Evolutionary conservation across 2,888 invertebrate genomes (phyloP).

Genomic region (Orthosia cruda): DNA sequence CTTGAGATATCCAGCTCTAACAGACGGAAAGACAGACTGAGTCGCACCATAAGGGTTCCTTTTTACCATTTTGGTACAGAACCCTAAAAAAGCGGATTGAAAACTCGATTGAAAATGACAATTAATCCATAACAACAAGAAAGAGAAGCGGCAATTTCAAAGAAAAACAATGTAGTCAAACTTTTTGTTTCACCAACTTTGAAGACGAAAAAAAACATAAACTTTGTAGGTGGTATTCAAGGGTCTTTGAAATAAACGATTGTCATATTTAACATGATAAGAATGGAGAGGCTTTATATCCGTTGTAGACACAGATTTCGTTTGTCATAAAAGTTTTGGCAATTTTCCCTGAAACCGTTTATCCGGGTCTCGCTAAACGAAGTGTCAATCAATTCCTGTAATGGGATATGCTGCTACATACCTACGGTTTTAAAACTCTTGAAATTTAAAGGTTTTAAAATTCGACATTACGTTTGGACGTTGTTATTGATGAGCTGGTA

Average conservation of each 20-base stretch:
- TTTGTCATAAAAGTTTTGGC: slow-evolving; percentile 57
- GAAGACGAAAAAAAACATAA: slow-evolving; percentile 50
- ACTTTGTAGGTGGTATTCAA: slow-evolving; percentile 43
- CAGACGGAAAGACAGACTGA: too few species aligned
- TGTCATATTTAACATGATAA: slow-evolving; percentile 55
- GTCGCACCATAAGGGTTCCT: too few species aligned
- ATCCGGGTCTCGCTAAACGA: slow-evolving; percentile 52
- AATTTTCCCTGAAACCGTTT: slow-evolving; percentile 41
- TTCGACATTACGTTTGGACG: slow-evolving; percentile 13
- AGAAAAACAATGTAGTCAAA: slow-evolving; percentile 42
- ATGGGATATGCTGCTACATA: slow-evolving; percentile 35
- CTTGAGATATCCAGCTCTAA: too few species aligned
- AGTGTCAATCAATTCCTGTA: slow-evolving; percentile 61
- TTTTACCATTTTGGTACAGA: too few species aligned
- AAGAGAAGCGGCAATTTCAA: slow-evolving; percentile 45
- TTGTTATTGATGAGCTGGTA: slow-evolving; percentile 30
- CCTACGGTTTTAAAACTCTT: slow-evolving; percentile 17
- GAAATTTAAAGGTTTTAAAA: not conserved
- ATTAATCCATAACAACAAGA: slow-evolving; percentile 47
- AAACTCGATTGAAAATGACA: slow-evolving; percentile 49
- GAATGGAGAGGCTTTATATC: slow-evolving; percentile 49
- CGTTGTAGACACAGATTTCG: slow-evolving; percentile 45
- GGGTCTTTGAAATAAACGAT: slow-evolving; percentile 52
- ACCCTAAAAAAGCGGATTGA: slow-evolving; percentile 30
- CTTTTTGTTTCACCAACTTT: slow-evolving; percentile 48